These are phyloP conservation scores for Scomber colias DNA, from an alignment of 2,113 vertebrate species.

Conservation along the genomic window DNA sequence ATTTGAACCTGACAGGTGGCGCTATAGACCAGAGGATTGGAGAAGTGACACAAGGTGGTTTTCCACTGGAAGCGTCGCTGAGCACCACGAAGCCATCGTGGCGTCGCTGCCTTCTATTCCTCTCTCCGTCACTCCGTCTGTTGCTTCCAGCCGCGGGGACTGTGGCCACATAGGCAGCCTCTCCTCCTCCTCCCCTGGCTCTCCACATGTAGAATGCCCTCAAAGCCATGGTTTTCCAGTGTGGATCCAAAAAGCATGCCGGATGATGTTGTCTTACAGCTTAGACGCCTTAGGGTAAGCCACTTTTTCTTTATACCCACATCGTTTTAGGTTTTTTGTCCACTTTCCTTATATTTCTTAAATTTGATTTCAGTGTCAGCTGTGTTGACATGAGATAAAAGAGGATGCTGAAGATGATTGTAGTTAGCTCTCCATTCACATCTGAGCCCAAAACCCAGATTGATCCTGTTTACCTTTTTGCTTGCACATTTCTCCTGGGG, in stretches of 20 bases:
- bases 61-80: conserved; percentile 55
- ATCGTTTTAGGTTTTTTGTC: background rate
- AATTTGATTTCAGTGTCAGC: background rate
- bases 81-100: conserved; percentile 59
- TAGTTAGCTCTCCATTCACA: conserved; percentile 9
- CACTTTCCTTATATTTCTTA: background rate
- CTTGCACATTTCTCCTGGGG: background rate
- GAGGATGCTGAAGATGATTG: background rate
- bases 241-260: conserved; percentile 86
- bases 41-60: conserved; percentile 68
- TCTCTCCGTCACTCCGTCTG: conserved; percentile 32
- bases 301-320: conserved; percentile 15
- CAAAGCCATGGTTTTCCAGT: conserved; percentile 69
- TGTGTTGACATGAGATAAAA: background rate
- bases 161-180: conserved; percentile 73
- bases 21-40: conserved; percentile 21
- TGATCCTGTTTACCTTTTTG: conserved; percentile 17
- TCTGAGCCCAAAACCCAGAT: background rate
- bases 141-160: conserved; percentile 50
- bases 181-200: background rate
- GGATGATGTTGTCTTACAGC: conserved; percentile 87
- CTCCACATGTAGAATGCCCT: conserved; percentile 60
- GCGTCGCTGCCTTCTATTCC: conserved; percentile 17
- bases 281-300: conserved; percentile 89
- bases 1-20: conserved; percentile 35